These are phyloP conservation scores for Limanda limanda DNA, from an alignment of 2,113 vertebrate genomes.

Conservation along the genomic window DNA sequence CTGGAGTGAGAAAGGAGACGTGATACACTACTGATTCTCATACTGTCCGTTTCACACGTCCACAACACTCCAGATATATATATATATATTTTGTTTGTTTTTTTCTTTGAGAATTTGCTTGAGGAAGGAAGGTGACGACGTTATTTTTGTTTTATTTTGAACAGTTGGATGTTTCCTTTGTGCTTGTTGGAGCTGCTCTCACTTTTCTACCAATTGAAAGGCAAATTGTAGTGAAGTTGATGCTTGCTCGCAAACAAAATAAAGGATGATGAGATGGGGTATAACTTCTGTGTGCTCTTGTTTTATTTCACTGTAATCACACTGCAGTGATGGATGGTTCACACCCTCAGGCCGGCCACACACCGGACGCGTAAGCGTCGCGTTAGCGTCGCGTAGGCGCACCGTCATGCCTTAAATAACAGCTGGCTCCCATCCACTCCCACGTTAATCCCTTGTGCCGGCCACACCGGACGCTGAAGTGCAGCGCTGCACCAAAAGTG, in stretches of 20 bases:
- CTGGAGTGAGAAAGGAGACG: constrained; percentile 51
- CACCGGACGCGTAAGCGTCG: no score
- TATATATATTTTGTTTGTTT: constrained; percentile 38
- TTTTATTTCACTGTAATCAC: not conserved
- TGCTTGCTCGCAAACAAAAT: constrained; percentile 87
- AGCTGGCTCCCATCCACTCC: no score
- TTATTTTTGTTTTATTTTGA: constrained; percentile 65
- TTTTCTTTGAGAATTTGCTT: constrained; percentile 63
- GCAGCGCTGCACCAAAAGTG: no score
- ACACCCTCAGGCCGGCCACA: no score
- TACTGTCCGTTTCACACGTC: constrained; percentile 70
- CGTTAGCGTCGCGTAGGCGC: no score
- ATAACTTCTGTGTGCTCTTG: constrained; percentile 43
- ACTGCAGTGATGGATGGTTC: not conserved
- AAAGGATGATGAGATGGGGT: constrained; percentile 83
- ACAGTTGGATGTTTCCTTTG: constrained; percentile 78
- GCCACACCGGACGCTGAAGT: no score
- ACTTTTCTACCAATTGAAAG: constrained; percentile 82
- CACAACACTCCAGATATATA: constrained; percentile 51
- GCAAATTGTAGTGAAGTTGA: constrained; percentile 83
- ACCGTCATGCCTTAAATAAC: no score
- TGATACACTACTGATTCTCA: constrained; percentile 77
- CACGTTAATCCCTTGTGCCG: no score
- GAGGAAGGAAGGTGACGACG: constrained; percentile 61
- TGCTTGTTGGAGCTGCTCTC: constrained; percentile 82